Evolutionary conservation across 53 echinoderm and acorn worm genomes (phyloP).

Genomic region (Paelopatides confundens): DNA sequence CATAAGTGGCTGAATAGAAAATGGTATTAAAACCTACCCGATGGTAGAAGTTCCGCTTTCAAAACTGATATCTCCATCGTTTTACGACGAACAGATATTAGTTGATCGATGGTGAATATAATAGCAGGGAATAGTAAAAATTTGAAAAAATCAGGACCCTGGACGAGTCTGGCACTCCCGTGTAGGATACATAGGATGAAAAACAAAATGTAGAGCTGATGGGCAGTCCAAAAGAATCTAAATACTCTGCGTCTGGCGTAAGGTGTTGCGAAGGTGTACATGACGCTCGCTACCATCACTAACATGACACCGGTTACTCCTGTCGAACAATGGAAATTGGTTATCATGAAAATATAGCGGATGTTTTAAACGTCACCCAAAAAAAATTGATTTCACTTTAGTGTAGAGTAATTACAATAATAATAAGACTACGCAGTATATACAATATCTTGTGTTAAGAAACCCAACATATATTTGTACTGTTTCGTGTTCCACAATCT

Average conservation of each 20-base stretch:
- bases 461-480: too few species aligned
- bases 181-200: slow-evolving; percentile 68
- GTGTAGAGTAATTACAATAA: too few species aligned
- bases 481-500: too few species aligned
- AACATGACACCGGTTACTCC: slow-evolving; percentile 66
- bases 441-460: too few species aligned
- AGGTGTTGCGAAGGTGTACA: slow-evolving; percentile 77
- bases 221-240: slow-evolving; percentile 74
- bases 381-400: too few species aligned
- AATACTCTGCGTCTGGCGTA: slow-evolving; percentile 74
- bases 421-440: too few species aligned
- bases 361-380: too few species aligned
- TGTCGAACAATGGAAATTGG: too few species aligned
- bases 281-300: slow-evolving; percentile 54
- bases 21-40: too few species aligned
- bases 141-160: slow-evolving; percentile 49
- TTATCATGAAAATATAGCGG: too few species aligned
- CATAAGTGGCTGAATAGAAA: too few species aligned
- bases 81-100: slow-evolving; percentile 64
- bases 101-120: slow-evolving; percentile 71
- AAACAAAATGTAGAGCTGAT: slow-evolving; percentile 67
- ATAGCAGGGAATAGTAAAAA: slow-evolving; percentile 70
- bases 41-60: slow-evolving; percentile 71
- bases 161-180: slow-evolving; percentile 65
- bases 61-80: slow-evolving; percentile 69